Evolutionary conservation across 37 sponge, comb jelly and placozoan genomes (phyloP).

Genomic region (Geodia barretti): DNA sequence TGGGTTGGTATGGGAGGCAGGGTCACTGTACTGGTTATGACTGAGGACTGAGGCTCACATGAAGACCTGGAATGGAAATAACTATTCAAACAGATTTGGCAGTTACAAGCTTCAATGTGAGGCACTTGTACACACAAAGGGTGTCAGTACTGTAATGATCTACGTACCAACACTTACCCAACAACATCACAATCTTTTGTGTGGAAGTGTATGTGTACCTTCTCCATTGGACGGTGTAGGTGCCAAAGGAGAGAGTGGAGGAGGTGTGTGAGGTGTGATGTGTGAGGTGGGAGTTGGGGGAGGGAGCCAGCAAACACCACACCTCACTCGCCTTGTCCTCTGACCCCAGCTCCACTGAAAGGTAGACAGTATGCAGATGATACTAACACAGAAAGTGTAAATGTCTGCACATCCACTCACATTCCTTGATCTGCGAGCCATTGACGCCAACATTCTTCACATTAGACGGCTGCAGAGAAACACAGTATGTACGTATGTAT

Average conservation of each 20-base stretch:
- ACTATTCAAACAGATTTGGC: too few species aligned
- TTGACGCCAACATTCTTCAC: constrained; percentile 1
- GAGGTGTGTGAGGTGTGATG: neutral
- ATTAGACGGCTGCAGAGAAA: neutral
- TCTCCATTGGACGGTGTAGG: constrained; percentile 38
- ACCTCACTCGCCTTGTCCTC: constrained; percentile 39
- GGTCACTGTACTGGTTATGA: constrained; percentile 11
- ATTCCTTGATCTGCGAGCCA: constrained; percentile 18
- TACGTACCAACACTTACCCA: too few species aligned
- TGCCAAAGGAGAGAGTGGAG: constrained; percentile 29
- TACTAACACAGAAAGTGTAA: too few species aligned
- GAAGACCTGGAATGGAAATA: too few species aligned
- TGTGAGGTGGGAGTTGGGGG: neutral
- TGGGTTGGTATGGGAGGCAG: constrained; percentile 33
- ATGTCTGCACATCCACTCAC: neutral
- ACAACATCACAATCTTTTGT: neutral
- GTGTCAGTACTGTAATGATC: too few species aligned
- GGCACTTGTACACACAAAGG: too few species aligned
- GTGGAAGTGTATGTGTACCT: neutral
- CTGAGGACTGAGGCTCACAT: neutral
- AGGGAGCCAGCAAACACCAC: constrained; percentile 14
- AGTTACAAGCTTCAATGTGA: too few species aligned
- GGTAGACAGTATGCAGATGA: neutral
- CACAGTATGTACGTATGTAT: too few species aligned
- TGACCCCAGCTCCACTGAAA: constrained; percentile 44